Conservation (phyloP, 2,113 vertebrate genomes). For the Calyptomena viridis region DNA sequence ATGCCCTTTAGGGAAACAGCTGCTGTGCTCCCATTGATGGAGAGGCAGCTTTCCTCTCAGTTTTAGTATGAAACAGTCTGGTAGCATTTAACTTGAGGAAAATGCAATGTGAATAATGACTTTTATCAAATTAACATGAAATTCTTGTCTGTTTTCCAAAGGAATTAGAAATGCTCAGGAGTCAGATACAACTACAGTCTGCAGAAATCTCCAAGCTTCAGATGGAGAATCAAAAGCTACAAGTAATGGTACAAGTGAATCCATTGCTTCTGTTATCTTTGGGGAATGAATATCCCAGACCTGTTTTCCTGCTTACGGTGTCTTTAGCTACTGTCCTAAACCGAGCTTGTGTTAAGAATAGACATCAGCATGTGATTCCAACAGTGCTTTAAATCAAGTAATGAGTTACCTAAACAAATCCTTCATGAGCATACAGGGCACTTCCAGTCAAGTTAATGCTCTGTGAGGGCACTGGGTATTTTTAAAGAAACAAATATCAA, state of each 20-base stretch:
- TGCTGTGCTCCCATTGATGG: background rate
- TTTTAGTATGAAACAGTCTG: background rate
- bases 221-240: slow-evolving; percentile 82
- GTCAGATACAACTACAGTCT: slow-evolving; percentile 79
- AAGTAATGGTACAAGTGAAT: slow-evolving; percentile 73
- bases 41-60: background rate
- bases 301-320: background rate
- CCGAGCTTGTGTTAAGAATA: background rate
- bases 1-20: fast-evolving
- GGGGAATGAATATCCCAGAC: background rate
- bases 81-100: background rate
- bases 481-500: background rate
- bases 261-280: background rate
- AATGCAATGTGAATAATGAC: background rate
- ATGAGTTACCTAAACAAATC: background rate
- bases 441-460: background rate
- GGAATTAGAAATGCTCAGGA: slow-evolving; percentile 84
- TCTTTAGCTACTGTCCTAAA: background rate
- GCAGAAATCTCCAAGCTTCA: slow-evolving; percentile 83
- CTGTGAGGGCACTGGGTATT: background rate
- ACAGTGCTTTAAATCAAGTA: background rate
- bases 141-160: slow-evolving; percentile 39
- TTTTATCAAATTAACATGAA: background rate
- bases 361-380: background rate
- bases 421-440: background rate